Evolutionary conservation across 2,888 invertebrate genomes (phyloP), one percentile per base, ranked within the genome.

Genomic region (Prosopocoilus inquinatus): DNA sequence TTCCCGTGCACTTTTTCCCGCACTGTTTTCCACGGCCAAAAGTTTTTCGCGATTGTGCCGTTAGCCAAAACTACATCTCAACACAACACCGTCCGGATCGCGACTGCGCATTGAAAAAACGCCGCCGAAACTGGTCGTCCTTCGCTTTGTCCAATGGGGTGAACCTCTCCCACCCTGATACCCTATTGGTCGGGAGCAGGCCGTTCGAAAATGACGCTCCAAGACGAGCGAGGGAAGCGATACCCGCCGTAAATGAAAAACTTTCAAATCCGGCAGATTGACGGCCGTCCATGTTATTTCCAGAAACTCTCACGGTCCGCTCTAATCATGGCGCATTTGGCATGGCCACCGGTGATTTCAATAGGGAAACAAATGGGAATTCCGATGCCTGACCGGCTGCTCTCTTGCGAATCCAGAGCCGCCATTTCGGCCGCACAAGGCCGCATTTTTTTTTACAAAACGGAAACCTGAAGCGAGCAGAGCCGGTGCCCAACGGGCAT

Each of bases 1-100:
- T 83, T 82, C 85, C 70, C 84, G 83, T 80, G 80, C 81, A 80
- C 78, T 48, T 12, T 36, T 44, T 78, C 75, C 68, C 43, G 48
- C 34, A 45, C 9, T 46, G 13, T 45, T 16, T 13, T 33, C 12
- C 51, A 41, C 56, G 44, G 45, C 45, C 53, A 15, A 43, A 56
- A 60, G 50, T 60, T 60, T 60, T 59, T 59, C 53, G 50, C 57
- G 55, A 53, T 57, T 58, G 59, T 55, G 20, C 34, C 16, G 32
- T 50, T 59, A 50, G 32, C 57, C 55, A 56, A 61, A 58, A 59
- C 59, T 57, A 61, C 59, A 60, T 58, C 53, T 57, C 43, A 48
- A 32, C 61, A 57, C 62, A 47, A 57, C 59, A 55, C 49, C 47
- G 32, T 35, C 35, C 33, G 44, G 16, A 38, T 55, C 15, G 65